A percentile compares a stretch with the other conserved stretches of the same genome.
phyloP scores from a whole-genome alignment of 2,888 invertebrate genomes.

The Anorthoa munda region DNA sequence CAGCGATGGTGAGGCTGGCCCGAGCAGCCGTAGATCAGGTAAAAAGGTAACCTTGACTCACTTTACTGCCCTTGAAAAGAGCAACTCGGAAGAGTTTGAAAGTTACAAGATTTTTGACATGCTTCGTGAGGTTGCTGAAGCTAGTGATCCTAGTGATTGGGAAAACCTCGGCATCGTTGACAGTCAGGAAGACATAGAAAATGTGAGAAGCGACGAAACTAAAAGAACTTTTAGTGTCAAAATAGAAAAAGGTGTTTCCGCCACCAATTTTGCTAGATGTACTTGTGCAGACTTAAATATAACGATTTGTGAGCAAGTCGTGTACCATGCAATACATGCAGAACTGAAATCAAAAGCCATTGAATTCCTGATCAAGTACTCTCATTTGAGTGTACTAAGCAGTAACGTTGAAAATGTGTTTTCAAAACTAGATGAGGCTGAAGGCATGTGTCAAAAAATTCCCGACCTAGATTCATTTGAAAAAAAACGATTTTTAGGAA shows the following conservation, averaged over 20 bases:
- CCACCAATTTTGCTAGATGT: conserved; percentile 81
- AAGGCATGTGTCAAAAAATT: conserved; percentile 74
- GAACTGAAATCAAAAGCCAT: conserved; percentile 82
- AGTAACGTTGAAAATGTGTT: conserved; percentile 77
- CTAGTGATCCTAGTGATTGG: conserved; percentile 79
- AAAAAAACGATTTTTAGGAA: conserved; percentile 79
- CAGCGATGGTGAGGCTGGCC: conserved; percentile 46
- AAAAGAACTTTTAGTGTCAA: conserved; percentile 74
- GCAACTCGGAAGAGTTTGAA: conserved; percentile 61
- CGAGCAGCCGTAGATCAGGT: conserved; percentile 62
- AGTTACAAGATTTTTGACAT: conserved; percentile 76
- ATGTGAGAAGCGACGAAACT: conserved; percentile 62
- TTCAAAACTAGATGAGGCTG: conserved; percentile 80
- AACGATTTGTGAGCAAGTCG: conserved; percentile 82
- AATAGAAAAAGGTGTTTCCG: conserved; percentile 81
- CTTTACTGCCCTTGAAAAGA: conserved; percentile 64
- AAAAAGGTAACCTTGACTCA: conserved; percentile 84
- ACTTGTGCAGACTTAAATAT: conserved; percentile 84
- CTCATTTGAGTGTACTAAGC: conserved; percentile 78
- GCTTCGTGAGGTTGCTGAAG: conserved; percentile 82
- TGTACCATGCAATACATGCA: conserved; percentile 84
- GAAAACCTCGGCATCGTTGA: conserved; percentile 80
- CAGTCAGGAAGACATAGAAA: conserved; percentile 75
- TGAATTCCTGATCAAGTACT: conserved; percentile 79
- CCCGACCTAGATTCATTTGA: conserved; percentile 68